phyloP scores from a whole-genome alignment of 2,888 invertebrate species.

The Thyatira batis region DNA sequence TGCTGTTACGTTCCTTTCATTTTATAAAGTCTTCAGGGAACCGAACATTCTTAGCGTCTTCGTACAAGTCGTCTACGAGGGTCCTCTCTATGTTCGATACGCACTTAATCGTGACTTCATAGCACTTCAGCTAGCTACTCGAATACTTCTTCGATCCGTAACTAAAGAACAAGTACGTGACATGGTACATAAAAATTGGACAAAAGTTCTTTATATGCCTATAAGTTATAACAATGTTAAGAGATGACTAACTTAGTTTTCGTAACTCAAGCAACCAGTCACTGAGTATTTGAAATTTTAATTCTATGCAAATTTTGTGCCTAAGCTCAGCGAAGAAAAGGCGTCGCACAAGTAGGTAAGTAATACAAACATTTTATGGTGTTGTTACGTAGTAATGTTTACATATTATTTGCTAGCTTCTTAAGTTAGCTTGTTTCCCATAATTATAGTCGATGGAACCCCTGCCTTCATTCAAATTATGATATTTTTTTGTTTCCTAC shows the following conservation, averaged over 20 bases:
- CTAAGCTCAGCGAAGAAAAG: conserved; percentile 3
- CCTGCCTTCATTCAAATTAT: too few relatives aligned
- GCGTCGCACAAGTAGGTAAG: conserved; percentile 6
- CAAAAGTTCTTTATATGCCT: background rate
- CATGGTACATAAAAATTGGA: background rate
- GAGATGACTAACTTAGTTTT: conserved; percentile 24
- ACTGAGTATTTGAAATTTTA: conserved; percentile 25
- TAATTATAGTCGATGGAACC: too few relatives aligned
- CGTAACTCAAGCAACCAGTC: conserved; percentile 20
- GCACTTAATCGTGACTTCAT: too few relatives aligned
- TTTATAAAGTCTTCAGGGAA: background rate
- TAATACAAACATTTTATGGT: background rate
- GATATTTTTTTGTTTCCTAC: background rate
- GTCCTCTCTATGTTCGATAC: background rate
- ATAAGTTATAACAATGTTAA: conserved; percentile 13
- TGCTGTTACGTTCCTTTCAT: background rate
- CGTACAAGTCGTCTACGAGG: background rate
- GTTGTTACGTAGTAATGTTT: background rate
- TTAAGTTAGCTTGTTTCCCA: too few relatives aligned
- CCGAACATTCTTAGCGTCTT: too few relatives aligned
- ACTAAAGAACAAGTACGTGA: background rate
- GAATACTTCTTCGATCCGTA: background rate
- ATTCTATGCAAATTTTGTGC: conserved; percentile 30
- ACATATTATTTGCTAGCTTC: background rate
- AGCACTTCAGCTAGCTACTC: background rate